These are phyloP conservation scores for Oscheius sp. DNA, from an alignment of 1,140 invertebrate species.

Conservation along the genomic window DNA sequence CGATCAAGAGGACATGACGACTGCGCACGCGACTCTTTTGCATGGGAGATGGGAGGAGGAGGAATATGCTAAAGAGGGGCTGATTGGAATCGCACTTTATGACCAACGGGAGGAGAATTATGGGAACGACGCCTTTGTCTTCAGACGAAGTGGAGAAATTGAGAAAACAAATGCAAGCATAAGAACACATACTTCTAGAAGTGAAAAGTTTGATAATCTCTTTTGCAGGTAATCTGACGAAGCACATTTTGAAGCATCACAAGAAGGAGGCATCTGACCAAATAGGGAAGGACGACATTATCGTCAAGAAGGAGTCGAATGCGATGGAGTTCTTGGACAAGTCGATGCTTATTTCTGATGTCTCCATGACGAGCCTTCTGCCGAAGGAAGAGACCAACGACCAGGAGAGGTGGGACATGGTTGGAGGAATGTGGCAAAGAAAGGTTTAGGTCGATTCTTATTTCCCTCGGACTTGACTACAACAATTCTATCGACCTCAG, in stretches of 20 bases:
- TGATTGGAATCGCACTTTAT: no score
- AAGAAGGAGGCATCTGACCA: slow-evolving; percentile 57
- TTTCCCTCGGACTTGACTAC: slow-evolving; percentile 54
- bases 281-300: slow-evolving; percentile 60
- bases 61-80: no score
- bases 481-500: slow-evolving; percentile 39
- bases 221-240: slow-evolving; percentile 59
- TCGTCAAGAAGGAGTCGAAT: slow-evolving; percentile 49
- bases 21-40: no score
- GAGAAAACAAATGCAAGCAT: no score
- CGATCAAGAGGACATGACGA: no score
- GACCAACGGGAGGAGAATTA: no score
- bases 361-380: not conserved
- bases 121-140: no score
- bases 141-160: no score
- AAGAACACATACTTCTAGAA: no score
- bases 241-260: slow-evolving; percentile 60
- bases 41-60: no score
- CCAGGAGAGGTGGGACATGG: slow-evolving; percentile 14
- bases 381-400: slow-evolving; percentile 25
- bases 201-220: no score
- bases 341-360: not conserved
- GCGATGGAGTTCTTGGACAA: slow-evolving; percentile 1
- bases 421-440: not conserved
- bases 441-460: slow-evolving; percentile 44